Evolutionary conservation across 2,113 vertebrate genomes (phyloP).

Genomic region (Neotragus pygmaeus): DNA sequence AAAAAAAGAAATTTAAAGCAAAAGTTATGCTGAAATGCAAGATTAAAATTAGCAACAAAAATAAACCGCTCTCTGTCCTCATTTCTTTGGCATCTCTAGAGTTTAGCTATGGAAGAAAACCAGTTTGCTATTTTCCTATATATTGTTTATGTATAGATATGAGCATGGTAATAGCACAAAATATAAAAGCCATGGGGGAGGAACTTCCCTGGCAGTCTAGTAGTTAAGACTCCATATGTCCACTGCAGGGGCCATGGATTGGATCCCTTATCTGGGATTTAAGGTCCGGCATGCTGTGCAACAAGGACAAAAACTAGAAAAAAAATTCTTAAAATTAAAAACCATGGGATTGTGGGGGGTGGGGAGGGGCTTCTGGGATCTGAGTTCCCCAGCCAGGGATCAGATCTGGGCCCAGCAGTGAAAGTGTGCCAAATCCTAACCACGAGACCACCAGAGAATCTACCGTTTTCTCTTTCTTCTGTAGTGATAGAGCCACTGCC

Average conservation of each 20-base stretch:
- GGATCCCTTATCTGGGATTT: background rate
- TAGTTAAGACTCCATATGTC: background rate
- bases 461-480: background rate
- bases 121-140: background rate
- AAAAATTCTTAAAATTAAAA: background rate
- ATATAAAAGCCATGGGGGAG: background rate
- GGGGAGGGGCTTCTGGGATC: background rate
- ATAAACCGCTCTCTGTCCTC: background rate
- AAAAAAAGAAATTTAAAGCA: background rate
- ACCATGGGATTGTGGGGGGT: background rate
- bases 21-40: background rate
- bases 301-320: background rate
- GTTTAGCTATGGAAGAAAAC: background rate
- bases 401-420: background rate
- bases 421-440: background rate
- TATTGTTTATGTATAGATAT: background rate
- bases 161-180: background rate
- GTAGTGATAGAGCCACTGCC: background rate
- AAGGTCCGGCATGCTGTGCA: accelerated
- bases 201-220: background rate
- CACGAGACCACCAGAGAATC: no score
- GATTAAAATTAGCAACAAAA: background rate
- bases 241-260: background rate
- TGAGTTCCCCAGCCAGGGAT: background rate
- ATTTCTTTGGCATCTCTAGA: background rate